Evolutionary conservation across 2,888 invertebrate species (phyloP).

Genomic region (Mythimna albipuncta): DNA sequence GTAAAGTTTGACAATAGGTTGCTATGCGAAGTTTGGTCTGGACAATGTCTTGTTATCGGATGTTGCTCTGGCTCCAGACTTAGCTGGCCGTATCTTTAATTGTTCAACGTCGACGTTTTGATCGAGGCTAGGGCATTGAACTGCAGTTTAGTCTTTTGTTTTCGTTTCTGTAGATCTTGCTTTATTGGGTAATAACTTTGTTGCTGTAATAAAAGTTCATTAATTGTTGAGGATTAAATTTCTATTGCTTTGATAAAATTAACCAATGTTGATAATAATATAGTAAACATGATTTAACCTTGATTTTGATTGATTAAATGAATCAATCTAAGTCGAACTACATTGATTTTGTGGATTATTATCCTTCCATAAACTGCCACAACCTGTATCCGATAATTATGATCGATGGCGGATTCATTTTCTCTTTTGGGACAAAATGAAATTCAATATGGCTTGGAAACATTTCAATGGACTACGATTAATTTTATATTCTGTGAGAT

Average conservation of each 20-base stretch:
- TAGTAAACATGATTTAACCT: not conserved
- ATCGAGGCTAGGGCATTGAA: slow-evolving; percentile 25
- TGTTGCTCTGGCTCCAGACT: slow-evolving; percentile 38
- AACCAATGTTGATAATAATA: not conserved
- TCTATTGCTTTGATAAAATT: not conserved
- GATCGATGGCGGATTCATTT: slow-evolving; percentile 62
- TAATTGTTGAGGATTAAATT: not conserved
- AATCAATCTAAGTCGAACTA: slow-evolving; percentile 61
- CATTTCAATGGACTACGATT: slow-evolving; percentile 46
- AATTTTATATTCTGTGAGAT: slow-evolving; percentile 51
- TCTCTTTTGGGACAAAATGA: slow-evolving; percentile 49
- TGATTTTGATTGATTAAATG: slow-evolving; percentile 50
- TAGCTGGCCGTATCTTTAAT: slow-evolving; percentile 28
- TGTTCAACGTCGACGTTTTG: slow-evolving; percentile 15
- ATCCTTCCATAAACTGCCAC: slow-evolving; percentile 50
- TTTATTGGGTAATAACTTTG: not conserved
- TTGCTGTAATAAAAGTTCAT: not conserved
- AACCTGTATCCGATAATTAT: slow-evolving; percentile 59
- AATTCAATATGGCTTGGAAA: slow-evolving; percentile 61
- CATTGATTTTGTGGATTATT: slow-evolving; percentile 60
- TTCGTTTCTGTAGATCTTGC: not conserved
- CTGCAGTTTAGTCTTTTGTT: not conserved
- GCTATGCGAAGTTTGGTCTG: slow-evolving; percentile 20
- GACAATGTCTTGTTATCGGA: slow-evolving; percentile 30
- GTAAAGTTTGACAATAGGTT: slow-evolving; percentile 15